These are phyloP conservation scores for Eurois occulta DNA, from an alignment of 2,888 invertebrate genomes.

Conservation along the genomic window DNA sequence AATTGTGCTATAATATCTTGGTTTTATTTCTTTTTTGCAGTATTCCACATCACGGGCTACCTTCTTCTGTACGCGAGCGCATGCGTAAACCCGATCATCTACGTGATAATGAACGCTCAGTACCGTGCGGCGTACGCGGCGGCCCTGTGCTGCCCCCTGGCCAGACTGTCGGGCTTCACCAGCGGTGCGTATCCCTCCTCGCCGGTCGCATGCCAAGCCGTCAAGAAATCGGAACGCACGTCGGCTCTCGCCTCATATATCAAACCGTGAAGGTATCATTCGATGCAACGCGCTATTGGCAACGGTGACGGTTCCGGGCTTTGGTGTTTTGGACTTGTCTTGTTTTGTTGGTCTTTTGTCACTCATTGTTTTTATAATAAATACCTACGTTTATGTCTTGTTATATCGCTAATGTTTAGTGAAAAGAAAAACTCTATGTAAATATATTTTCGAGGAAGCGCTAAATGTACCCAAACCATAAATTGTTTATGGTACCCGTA, in stretches of 20 bases:
- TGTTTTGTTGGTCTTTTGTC: neutral
- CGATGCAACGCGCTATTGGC: slow-evolving; percentile 64
- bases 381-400: neutral
- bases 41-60: slow-evolving; percentile 94
- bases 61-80: slow-evolving; percentile 96
- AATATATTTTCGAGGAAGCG: neutral
- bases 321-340: slow-evolving; percentile 36
- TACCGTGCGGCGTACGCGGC: slow-evolving; percentile 97
- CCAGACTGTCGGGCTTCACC: slow-evolving; percentile 90
- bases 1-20: too few relatives aligned
- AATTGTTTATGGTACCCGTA: neutral
- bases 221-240: slow-evolving; percentile 82
- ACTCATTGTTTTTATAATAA: neutral
- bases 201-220: slow-evolving; percentile 81
- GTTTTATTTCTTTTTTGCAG: slow-evolving; percentile 87
- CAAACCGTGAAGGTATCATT: slow-evolving; percentile 87
- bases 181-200: slow-evolving; percentile 91
- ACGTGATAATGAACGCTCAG: slow-evolving; percentile 98
- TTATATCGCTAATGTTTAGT: neutral
- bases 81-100: slow-evolving; percentile 98
- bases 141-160: slow-evolving; percentile 92
- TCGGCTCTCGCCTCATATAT: slow-evolving; percentile 84
- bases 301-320: slow-evolving; percentile 56
- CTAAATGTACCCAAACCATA: neutral
- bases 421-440: neutral